Base-by-base conservation (phyloP, 2,888 invertebrate genomes). In the Serripes groenlandicus region DNA sequence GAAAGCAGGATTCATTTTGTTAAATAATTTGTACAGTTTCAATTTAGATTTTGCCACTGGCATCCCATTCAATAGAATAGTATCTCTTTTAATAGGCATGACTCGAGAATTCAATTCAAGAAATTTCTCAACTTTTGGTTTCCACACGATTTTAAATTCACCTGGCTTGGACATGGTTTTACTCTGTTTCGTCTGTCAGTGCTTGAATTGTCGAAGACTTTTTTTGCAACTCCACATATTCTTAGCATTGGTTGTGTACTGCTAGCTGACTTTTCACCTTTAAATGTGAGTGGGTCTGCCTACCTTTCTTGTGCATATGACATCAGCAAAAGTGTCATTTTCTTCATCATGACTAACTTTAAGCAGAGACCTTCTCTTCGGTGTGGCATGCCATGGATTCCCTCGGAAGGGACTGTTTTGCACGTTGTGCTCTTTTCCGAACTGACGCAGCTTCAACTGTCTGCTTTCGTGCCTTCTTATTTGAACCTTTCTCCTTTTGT, bases 61-160 rank as follows among this genome's bases (percentile, higher is more conserved):
- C 15, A 74, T 37, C n/a, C 69, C 69, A 18, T 76, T 70, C n/a
- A 76, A 49, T 28, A 70, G 32, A 34, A 70, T 60, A n/a, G 70
- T 56, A 56, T 75, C 56, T 54, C 32, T 70, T 35, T 60, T 73
- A 26, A 58, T 60, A 9, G 73, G 73, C 64, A 74, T 74, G 4
- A 74, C 74, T 30, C 66, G n/a, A 1, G 74, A 74, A 18, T 74
- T 74, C 7, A 23, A n/a, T 64, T 74, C 74, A 15, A 74, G 32
- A 64, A 74, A 64, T 64, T n/a, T 21, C n/a, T 64, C 34, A 42
- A 49, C 21, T 64, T 74, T 74, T 60, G 73, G 37, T 60, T 23
- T 60, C 73, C 73, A 73, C 30, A 15, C 7, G 0, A n/a, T 7
- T 32, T 21, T 26, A 21, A 64, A n/a, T 23, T 21, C 21, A 28